Evolutionary conservation across 2,888 invertebrate species (phyloP), one percentile per base, ranked within the genome.

Genomic region (Buathra laborator): DNA sequence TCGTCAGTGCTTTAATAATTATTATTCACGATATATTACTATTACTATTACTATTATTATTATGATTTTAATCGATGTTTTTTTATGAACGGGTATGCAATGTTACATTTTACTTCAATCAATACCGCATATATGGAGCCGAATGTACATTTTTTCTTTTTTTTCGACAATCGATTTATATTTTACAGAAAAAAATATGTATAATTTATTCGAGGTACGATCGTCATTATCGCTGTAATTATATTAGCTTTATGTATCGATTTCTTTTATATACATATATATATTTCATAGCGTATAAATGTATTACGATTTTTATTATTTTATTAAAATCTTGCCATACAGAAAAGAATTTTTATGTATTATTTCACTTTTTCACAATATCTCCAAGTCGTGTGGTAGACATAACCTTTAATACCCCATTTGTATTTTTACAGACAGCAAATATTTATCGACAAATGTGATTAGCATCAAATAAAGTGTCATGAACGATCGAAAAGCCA

Each of bases 291-390:
- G 86, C 81, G 80, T 88, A 86, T 87, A 88, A 88, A 74, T 90
- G 85, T 90, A 89, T 88, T 84, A 81, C 85, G 83, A 84, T 86
- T 87, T 87, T 90, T 87, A 89, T 88, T 86, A 88, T 90, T 88
- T 90, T 88, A 91, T 91, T 90, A 89, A 91, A 37, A 90, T 87
- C 89, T 85, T 90, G 91, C 91, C 91, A 90, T 91, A 88, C 83
- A 75, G 66, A 64, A 56, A 59, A 7, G 43, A 59, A 48, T 71
- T 48, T 67, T 67, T 37, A 37, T 80, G 16, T 48, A 72, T 44
- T n/a, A 68, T 81, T 53, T 67, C 24, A 48, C 66, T 71, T 74
- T 71, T 32, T 64, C 77, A 71, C 14, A 24, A 14, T 7, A 24
- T 76, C 29, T 64, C n/a, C 32, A 43, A 75, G 48, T 75, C 32